A percentile compares a stretch with the other conserved stretches of the same genome.
phyloP scores from a whole-genome alignment of 2,888 invertebrate genomes.

The Eupsilia transversa region DNA sequence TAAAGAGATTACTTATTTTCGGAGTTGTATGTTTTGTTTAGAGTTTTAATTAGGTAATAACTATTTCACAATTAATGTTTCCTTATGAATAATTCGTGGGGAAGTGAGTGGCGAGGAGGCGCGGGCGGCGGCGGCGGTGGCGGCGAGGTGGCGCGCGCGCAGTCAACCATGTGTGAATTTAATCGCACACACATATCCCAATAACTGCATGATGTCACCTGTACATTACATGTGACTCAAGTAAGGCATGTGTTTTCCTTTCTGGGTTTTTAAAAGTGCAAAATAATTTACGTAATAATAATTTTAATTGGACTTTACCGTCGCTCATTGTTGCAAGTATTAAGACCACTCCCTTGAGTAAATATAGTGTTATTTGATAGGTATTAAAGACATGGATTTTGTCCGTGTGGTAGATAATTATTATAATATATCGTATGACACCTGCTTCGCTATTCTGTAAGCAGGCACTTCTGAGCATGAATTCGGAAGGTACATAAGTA shows the following conservation, averaged over 20 bases:
- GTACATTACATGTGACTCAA: conserved; percentile 65
- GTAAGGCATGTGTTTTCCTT: conserved; percentile 63
- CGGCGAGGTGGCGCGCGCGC: conserved; percentile 52
- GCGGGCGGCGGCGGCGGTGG: conserved; percentile 1
- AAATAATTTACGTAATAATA: conserved; percentile 25
- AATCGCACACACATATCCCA: conserved; percentile 68
- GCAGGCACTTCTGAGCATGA: neutral
- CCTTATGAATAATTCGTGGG: conserved; percentile 70
- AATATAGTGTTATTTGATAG: conserved; percentile 15
- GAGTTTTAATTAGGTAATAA: conserved; percentile 65
- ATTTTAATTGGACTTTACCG: conserved; percentile 12
- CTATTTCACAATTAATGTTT: conserved; percentile 67
- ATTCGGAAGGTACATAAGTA: neutral
- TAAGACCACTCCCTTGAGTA: neutral
- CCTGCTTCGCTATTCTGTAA: neutral
- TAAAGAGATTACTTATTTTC: conserved; percentile 48
- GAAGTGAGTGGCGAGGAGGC: conserved; percentile 61
- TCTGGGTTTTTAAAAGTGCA: conserved; percentile 42
- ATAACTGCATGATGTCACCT: conserved; percentile 77
- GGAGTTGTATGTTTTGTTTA: conserved; percentile 53
- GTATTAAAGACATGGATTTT: conserved; percentile 26
- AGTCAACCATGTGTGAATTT: conserved; percentile 74
- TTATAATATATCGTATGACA: conserved; percentile 30
- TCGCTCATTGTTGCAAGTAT: neutral
- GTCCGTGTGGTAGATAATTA: neutral